Percentiles rank a stretch among this genome's conserved stretches.
phyloP scores from a whole-genome alignment of 1,140 invertebrate species.

The Tyrophagus putrescentiae region DNA sequence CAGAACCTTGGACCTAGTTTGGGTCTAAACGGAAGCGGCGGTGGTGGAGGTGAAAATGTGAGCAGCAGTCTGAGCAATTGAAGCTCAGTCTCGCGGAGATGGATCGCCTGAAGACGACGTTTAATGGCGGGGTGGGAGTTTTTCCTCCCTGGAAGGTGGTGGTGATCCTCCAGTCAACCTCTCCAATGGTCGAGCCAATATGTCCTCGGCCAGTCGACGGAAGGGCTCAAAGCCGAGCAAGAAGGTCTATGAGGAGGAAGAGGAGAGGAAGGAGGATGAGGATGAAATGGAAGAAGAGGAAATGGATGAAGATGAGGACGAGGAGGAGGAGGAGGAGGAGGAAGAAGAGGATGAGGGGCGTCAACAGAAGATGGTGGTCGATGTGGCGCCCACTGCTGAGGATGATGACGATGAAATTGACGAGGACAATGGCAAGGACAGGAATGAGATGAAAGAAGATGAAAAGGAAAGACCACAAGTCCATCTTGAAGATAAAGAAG shows the following conservation, averaged over 20 bases:
- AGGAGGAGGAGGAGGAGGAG: too few species aligned
- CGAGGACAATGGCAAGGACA: too few species aligned
- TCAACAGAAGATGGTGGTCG: too few species aligned
- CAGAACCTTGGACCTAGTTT: too few species aligned
- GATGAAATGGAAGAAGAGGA: background rate
- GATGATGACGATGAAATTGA: too few species aligned
- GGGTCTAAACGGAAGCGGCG: background rate
- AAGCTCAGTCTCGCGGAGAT: background rate
- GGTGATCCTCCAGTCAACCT: background rate
- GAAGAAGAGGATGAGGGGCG: too few species aligned
- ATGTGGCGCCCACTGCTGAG: too few species aligned
- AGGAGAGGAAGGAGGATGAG: conserved; percentile 6
- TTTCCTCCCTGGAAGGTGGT: background rate
- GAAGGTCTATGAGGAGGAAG: background rate
- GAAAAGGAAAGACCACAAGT: too few species aligned
- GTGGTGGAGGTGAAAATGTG: background rate
- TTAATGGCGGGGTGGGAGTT: background rate
- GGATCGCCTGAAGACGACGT: background rate
- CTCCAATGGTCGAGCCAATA: background rate
- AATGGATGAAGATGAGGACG: background rate
- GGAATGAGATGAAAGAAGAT: too few species aligned
- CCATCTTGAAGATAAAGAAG: too few species aligned
- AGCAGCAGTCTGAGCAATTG: conserved; percentile 5
- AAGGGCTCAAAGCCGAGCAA: background rate
- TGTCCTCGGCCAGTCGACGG: background rate